Evolutionary conservation across 1,140 invertebrate genomes (phyloP).

Genomic region (Lycorma delicatula): DNA sequence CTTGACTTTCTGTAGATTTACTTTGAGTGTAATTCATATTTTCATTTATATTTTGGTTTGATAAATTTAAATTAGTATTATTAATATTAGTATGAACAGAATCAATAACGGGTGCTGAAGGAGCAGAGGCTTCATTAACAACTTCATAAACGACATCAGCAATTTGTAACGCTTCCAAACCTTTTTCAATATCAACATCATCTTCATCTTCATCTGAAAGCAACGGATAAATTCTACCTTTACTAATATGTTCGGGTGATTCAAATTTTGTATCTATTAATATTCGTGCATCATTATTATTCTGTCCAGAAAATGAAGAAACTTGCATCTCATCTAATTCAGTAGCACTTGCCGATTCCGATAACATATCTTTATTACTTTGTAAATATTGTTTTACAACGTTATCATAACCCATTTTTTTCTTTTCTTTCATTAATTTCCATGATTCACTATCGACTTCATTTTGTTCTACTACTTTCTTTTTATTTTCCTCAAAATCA

Average conservation of each 20-base stretch:
- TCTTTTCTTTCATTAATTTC: not conserved
- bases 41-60: no score
- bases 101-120: conserved; percentile 10
- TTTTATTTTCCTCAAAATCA: conserved; percentile 1
- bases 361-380: no score
- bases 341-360: no score
- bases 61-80: no score
- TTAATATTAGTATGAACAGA: not conserved
- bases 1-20: no score
- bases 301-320: not conserved
- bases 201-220: not conserved
- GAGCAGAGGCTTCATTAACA: conserved; percentile 6
- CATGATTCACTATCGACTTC: not conserved
- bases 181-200: conserved; percentile 1
- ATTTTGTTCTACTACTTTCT: not conserved
- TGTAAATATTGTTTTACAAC: no score
- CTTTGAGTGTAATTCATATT: no score
- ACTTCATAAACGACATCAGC: conserved; percentile 5
- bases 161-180: conserved; percentile 8
- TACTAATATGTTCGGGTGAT: conserved; percentile 2
- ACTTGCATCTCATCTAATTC: conserved; percentile 13
- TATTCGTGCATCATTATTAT: not conserved
- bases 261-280: conserved; percentile 12
- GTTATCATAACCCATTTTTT: no score
- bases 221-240: no score